Evolutionary conservation across 2,888 invertebrate genomes (phyloP).

Genomic region (Cerastoderma edule): DNA sequence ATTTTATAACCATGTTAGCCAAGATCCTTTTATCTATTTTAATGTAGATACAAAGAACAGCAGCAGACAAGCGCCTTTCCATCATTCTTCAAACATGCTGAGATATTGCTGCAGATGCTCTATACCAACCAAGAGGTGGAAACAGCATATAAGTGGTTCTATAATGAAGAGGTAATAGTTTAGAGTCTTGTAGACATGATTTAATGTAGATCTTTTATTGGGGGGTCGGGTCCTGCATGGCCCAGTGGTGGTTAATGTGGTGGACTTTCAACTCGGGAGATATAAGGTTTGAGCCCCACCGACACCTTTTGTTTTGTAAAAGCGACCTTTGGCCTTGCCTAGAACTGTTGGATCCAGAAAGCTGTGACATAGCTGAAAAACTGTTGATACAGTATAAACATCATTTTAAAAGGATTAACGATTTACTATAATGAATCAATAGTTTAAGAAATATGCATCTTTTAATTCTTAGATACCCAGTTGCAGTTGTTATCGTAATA

Average conservation of each 20-base stretch:
- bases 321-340: not conserved
- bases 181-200: not conserved
- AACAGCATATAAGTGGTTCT: conserved; percentile 17
- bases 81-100: not conserved
- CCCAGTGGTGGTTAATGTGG: too few species aligned
- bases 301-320: not conserved
- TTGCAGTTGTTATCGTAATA: too few species aligned
- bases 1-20: not conserved
- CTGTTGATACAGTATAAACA: too few species aligned
- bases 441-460: too few species aligned
- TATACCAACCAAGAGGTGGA: not conserved
- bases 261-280: not conserved
- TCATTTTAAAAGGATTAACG: too few species aligned
- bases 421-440: too few species aligned
- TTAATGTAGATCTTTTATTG: not conserved
- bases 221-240: too few species aligned
- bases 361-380: too few species aligned
- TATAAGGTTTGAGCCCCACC: not conserved
- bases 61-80: conserved; percentile 7
- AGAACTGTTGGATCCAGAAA: not conserved
- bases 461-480: too few species aligned
- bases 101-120: not conserved
- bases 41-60: not conserved
- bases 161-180: not conserved
- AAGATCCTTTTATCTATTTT: not conserved